Base-by-base conservation (phyloP, 2,888 invertebrate species). In the Mythimna loreyi region DNA sequence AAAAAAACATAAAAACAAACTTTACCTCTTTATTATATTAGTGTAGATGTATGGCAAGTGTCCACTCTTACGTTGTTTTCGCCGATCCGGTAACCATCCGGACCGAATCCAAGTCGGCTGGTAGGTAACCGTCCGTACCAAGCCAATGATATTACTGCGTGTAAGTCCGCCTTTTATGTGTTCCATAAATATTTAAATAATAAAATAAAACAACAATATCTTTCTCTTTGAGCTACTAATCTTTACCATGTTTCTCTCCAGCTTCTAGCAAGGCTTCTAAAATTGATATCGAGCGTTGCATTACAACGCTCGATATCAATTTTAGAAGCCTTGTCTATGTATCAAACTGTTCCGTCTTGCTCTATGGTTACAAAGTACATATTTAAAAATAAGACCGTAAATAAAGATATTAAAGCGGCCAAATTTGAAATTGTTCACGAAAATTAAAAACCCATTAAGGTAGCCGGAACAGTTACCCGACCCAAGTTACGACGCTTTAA, bases 361-460 rank as follows among this genome's bases (percentile, higher is more conserved):
- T 25, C 25, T 47, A 55, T 40, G 23, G n/a, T 55, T 40, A 13
- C 19, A 25, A 40, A 43, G 16, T 50, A 55, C 19, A 49, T 55
- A 11, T 47, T 7, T n/a, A n/a, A n/a, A 11, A 47, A 62, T 25
- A 23, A 3, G n/a, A 19, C 19, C 7, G 40, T 62, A 4, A 50
- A 52, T 1, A 63, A 64, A 52, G 11, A 74, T 23, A 25, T n/a
- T 43, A 21, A 49, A 55, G 19, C 6, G 9, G 25, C 5, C 13
- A 70, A 55, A 67, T 19, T 16, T 43, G 67, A 67, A 78, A 9
- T n/a, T 25, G 59, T 40, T 57, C 63, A 66, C 70, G 53, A 72
- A 78, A 73, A 82, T 82, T 80, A 77, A 75, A 75, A 75, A 49
- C 62, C 50, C 81, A 69, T 75, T 64, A 74, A 62, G 63, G 58